A percentile compares a stretch with the other conserved stretches of the same genome.
phyloP scores from a whole-genome alignment of 2,888 invertebrate species.

The Mantis religiosa region DNA sequence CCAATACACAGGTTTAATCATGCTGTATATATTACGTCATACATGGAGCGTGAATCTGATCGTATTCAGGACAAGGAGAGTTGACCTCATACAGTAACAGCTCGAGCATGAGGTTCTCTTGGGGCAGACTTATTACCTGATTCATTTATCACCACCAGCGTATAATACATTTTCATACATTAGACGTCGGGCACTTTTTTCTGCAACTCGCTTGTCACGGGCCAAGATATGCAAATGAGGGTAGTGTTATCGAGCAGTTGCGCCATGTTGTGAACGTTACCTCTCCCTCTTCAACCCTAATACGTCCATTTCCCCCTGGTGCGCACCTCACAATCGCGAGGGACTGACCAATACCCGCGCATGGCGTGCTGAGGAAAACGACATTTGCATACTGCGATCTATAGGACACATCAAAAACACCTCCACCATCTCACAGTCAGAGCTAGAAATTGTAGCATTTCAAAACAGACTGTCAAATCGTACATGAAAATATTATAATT shows the following conservation, averaged over 20 bases:
- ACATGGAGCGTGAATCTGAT: not conserved
- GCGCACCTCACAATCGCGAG: not conserved
- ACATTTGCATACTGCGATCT: not conserved
- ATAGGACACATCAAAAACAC: not conserved
- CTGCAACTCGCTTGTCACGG: not conserved
- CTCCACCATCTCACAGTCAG: not conserved
- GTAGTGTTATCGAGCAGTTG: not conserved
- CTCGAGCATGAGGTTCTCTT: not conserved
- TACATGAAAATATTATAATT: no score
- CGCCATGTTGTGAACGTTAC: not conserved
- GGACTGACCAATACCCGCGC: not conserved
- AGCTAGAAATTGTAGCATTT: not conserved
- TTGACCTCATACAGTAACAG: not conserved
- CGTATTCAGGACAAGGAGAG: not conserved
- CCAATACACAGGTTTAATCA: no score
- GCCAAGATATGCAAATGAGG: not conserved
- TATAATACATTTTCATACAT: not conserved
- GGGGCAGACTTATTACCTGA: not conserved
- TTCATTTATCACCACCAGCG: not conserved
- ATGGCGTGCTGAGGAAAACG: not conserved
- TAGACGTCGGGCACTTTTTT: not conserved
- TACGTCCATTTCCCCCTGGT: not conserved
- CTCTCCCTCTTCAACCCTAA: not conserved
- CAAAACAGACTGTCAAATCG: no score
- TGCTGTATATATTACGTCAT: no score